Evolutionary conservation across 2,113 vertebrate species (phyloP).

Genomic region (Athene noctua): DNA sequence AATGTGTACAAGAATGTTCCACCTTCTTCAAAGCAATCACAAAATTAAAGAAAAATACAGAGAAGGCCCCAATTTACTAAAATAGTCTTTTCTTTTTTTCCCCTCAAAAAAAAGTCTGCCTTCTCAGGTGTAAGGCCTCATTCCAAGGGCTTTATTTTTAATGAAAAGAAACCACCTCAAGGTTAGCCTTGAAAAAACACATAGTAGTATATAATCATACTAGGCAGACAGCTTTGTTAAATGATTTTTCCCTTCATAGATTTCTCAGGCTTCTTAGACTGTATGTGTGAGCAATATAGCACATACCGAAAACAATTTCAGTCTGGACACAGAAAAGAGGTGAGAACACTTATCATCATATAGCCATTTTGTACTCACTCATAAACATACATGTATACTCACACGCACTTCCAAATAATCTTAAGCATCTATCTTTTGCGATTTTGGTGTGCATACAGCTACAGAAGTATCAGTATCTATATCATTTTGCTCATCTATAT

Average conservation of each 20-base stretch:
- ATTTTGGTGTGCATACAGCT: neutral
- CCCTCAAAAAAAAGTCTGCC: neutral
- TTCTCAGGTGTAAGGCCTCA: slow-evolving; percentile 21
- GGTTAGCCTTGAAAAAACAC: slow-evolving; percentile 9
- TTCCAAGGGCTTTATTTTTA: slow-evolving; percentile 50
- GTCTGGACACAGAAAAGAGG: neutral
- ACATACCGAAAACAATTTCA: neutral
- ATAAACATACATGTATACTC: neutral
- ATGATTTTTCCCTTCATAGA: slow-evolving; percentile 15
- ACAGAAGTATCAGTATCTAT: slow-evolving; percentile 5
- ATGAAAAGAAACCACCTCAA: slow-evolving; percentile 42
- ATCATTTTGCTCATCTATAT: slow-evolving; percentile 50
- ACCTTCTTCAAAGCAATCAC: neutral
- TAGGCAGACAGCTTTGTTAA: slow-evolving; percentile 35
- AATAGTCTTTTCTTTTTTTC: neutral
- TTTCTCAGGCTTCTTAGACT: neutral
- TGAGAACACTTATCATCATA: neutral
- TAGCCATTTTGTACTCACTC: neutral
- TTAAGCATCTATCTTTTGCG: neutral
- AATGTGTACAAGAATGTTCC: neutral
- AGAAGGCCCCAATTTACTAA: neutral
- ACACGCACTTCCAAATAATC: neutral
- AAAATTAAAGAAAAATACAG: neutral
- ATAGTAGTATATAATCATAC: neutral
- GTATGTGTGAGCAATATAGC: neutral